Evolutionary conservation across 2,888 invertebrate species (phyloP), one percentile per base, ranked within the genome.

Genomic region (Xylophagus ater): DNA sequence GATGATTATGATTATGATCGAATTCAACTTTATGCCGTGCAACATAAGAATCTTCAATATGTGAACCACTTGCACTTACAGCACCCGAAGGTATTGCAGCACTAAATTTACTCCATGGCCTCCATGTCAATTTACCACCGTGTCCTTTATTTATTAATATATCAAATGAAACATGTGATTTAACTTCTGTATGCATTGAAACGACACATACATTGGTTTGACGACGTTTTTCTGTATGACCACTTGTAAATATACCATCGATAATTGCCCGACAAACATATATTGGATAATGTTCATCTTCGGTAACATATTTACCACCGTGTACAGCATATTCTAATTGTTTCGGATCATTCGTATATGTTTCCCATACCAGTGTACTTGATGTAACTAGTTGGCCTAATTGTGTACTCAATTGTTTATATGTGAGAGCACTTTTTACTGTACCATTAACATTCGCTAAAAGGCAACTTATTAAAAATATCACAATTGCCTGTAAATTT

Each of bases 121-220:
- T 71, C 88, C 89, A 89, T 45, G 72, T 73, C 29, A 87, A 69
- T 40, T 81, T 70, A 2, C 81, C 83, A 42, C 84, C 78, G 48
- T 77, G 76, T 51, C 85, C 85, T 45, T 78, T 73, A 58, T 85
- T 87, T 57, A 83, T 74, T 34, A 87, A 67, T 18, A 86, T 71
- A 56, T 86, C 82, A 58, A 81, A 82, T 24, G 70, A 59, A 34
- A 66, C 66, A 54, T 74, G 73, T 39, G 69, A 66, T 51, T 72
- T 71, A 19, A 69, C 73, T 49, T 65, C 72, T 15, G 71, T 70
- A 47, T 72, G 69, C 38, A 72, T 61, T 12, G 80, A 76, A 6
- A 80, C 77, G 23, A 75, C 71, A 56, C 84, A 86, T 8, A 71
- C 69, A 38, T 73, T 71, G 46, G 72, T 66, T 45, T 82, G 68